These are phyloP conservation scores for Brachionus koreanus DNA, from an alignment of 1,140 invertebrate species.

Conservation along the genomic window DNA sequence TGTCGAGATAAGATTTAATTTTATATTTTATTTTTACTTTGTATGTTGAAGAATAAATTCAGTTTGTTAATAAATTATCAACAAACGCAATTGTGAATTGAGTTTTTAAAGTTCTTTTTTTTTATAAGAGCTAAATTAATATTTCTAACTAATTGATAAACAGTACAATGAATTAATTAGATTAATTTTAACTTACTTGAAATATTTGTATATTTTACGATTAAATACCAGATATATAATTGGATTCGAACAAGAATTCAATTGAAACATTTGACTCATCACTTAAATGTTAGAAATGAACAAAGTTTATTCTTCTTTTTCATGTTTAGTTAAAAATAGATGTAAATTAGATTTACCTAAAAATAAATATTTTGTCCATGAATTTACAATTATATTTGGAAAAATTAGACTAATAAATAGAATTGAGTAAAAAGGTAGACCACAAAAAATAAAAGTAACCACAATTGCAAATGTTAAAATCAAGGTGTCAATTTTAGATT, in stretches of 20 bases:
- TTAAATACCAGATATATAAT: slow-evolving; percentile 40
- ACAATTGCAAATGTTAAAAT: slow-evolving; percentile 71
- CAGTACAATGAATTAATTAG: too few species aligned
- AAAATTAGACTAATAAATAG: neutral
- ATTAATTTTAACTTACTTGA: slow-evolving; percentile 5
- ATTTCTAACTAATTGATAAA: neutral
- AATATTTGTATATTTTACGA: slow-evolving; percentile 16
- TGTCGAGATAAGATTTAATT: neutral
- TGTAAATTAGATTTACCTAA: neutral
- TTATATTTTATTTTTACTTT: too few species aligned
- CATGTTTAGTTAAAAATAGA: neutral
- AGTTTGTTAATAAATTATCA: too few species aligned
- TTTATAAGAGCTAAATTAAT: neutral
- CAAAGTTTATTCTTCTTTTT: neutral
- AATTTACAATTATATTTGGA: neutral
- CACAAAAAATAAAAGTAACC: slow-evolving; percentile 67
- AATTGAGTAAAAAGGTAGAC: slow-evolving; percentile 64
- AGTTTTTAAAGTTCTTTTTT: neutral
- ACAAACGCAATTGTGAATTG: too few species aligned
- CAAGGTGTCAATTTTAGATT: slow-evolving; percentile 68
- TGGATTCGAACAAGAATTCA: slow-evolving; percentile 38
- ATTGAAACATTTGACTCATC: slow-evolving; percentile 18
- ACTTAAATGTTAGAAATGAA: slow-evolving; percentile 32
- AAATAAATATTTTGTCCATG: neutral
- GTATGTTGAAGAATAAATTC: neutral